These are phyloP conservation scores for Metellina segmentata DNA, from an alignment of 2,888 invertebrate genomes.

Conservation along the genomic window DNA sequence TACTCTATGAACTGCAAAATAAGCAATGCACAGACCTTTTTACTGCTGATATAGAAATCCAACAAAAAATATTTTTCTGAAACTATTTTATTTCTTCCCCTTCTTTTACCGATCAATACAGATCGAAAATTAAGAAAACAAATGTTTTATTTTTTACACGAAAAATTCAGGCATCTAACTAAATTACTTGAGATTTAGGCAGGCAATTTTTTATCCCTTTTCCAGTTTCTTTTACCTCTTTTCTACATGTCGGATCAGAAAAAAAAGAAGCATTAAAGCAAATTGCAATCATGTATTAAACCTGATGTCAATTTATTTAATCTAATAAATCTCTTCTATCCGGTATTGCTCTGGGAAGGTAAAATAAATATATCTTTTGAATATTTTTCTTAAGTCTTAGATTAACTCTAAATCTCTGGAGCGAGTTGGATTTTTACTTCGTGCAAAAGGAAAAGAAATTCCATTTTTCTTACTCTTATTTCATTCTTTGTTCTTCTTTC, in stretches of 20 bases:
- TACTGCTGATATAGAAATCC: too few species aligned
- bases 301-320: constrained; percentile 58
- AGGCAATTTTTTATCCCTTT: not conserved
- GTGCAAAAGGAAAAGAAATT: not conserved
- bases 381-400: constrained; percentile 8
- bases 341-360: not conserved
- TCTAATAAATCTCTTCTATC: constrained; percentile 64
- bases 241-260: not conserved
- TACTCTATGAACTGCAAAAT: too few species aligned
- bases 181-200: constrained; percentile 29
- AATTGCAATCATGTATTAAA: constrained; percentile 53
- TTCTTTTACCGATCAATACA: not conserved
- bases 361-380: constrained; percentile 25
- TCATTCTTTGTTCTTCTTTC: constrained; percentile 11
- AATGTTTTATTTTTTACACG: constrained; percentile 17
- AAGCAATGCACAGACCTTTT: too few species aligned
- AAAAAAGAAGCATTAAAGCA: constrained; percentile 16
- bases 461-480: not conserved
- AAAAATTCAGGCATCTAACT: constrained; percentile 34
- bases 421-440: not conserved
- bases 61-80: too few species aligned
- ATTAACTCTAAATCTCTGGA: constrained; percentile 41
- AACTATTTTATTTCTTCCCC: not conserved
- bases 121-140: constrained; percentile 29
- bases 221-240: not conserved